Evolutionary conservation across 2,113 vertebrate species (phyloP).

Genomic region (Pogonocichla stellata): DNA sequence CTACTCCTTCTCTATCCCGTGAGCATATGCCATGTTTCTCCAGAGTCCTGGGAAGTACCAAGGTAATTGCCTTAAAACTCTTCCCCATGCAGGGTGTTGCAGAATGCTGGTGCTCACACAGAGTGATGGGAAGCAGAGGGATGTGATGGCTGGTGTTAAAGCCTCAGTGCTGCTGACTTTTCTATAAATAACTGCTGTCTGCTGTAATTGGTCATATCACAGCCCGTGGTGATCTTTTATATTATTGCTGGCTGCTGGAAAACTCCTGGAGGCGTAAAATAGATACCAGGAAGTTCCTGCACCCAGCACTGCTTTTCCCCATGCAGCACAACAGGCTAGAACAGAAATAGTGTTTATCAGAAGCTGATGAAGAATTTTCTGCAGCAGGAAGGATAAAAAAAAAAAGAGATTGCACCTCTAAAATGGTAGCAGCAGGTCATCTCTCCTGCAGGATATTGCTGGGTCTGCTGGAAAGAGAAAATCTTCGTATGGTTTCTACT

Average conservation of each 20-base stretch:
- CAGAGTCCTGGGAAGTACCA: not conserved
- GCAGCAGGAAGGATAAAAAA: not conserved
- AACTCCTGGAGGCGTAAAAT: constrained; percentile 42
- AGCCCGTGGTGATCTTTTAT: constrained; percentile 30
- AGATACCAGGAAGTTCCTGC: constrained; percentile 43
- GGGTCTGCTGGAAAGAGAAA: constrained; percentile 20
- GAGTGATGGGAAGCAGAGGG: constrained; percentile 22
- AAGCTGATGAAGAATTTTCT: constrained; percentile 40
- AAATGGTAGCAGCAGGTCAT: constrained; percentile 39
- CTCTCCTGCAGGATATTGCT: constrained; percentile 16
- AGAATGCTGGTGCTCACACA: not conserved
- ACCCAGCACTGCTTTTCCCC: constrained; percentile 8
- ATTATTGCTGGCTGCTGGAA: constrained; percentile 58
- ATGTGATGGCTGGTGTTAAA: constrained; percentile 33
- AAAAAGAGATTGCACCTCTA: not conserved
- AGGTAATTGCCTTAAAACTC: constrained; percentile 11
- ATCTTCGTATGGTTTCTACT: not conserved
- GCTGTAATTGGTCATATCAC: constrained; percentile 56
- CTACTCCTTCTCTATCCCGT: not conserved
- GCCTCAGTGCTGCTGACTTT: constrained; percentile 24
- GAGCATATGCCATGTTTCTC: not conserved
- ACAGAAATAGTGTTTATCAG: constrained; percentile 14
- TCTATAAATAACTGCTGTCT: constrained; percentile 62
- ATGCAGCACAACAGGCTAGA: constrained; percentile 14
- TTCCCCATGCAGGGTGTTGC: not conserved